These are phyloP conservation scores for Anaspis maculata DNA, from an alignment of 2,888 invertebrate genomes.

Conservation along the genomic window DNA sequence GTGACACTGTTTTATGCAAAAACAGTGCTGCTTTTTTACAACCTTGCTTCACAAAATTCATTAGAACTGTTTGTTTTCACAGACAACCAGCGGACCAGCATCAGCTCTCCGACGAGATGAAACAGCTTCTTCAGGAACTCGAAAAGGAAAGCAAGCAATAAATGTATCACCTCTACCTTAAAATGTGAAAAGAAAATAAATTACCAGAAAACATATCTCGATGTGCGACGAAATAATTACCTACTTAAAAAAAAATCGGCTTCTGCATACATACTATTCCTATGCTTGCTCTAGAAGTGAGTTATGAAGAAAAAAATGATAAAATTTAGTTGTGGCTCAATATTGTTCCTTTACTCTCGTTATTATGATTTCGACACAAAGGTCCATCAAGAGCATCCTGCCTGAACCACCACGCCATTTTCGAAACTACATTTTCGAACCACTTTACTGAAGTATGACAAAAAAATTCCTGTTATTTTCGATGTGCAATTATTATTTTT, in stretches of 20 bases:
- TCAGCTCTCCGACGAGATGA: conserved; percentile 41
- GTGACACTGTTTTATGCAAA: too few relatives aligned
- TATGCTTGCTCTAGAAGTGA: conserved; percentile 14
- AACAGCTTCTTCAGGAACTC: conserved; percentile 37
- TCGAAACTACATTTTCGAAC: not conserved
- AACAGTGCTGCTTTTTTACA: not conserved
- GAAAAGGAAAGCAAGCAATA: conserved; percentile 40
- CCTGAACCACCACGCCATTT: conserved; percentile 5
- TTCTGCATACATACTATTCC: conserved; percentile 10
- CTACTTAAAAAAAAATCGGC: conserved; percentile 9
- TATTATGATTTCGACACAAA: not conserved
- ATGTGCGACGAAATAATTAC: not conserved
- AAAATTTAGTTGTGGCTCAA: conserved; percentile 11
- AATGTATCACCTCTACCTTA: too few relatives aligned
- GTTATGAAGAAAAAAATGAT: conserved; percentile 4
- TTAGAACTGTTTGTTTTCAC: too few relatives aligned
- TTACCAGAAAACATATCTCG: conserved; percentile 15
- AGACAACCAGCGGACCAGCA: conserved; percentile 37
- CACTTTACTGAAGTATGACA: not conserved
- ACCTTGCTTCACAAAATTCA: not conserved
- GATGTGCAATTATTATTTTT: conserved; percentile 10
- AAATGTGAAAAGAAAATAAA: too few relatives aligned
- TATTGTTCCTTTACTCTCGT: conserved; percentile 1
- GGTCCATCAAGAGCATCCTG: conserved; percentile 9
- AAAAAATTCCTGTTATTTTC: conserved; percentile 7